phyloP scores from a whole-genome alignment of 2,888 invertebrate species.

The Machimus rusticus region DNA sequence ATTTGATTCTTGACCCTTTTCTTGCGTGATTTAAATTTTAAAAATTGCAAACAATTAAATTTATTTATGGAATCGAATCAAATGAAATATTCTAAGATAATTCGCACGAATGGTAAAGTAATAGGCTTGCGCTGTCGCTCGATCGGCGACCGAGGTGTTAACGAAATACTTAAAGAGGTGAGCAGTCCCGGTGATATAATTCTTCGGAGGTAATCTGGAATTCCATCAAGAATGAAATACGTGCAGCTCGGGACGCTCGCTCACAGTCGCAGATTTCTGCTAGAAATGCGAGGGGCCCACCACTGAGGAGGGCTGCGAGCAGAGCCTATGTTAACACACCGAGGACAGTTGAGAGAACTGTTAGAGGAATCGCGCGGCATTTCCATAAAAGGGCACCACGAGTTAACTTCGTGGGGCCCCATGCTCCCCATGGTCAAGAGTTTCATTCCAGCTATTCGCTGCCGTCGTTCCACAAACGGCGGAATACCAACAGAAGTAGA shows the following conservation, averaged over 20 bases:
- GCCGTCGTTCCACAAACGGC: background rate
- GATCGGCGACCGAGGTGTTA: conserved; percentile 3
- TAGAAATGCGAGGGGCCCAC: background rate
- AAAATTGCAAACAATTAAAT: background rate
- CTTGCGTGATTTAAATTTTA: background rate
- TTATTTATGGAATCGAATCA: background rate
- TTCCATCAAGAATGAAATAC: conserved; percentile 5
- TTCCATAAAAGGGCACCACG: conserved; percentile 18
- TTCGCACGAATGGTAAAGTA: background rate
- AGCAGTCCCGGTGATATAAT: background rate
- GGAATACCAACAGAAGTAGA: background rate
- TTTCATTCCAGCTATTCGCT: background rate
- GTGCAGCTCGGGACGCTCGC: background rate
- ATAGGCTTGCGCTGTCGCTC: background rate
- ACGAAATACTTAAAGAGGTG: conserved; percentile 22
- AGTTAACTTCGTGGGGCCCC: conserved; percentile 24
- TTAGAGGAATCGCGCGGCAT: background rate
- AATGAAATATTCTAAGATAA: background rate
- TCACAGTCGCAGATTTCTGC: background rate
- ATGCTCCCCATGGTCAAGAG: conserved; percentile 9
- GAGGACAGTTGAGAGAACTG: conserved; percentile 36
- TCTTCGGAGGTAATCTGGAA: conserved; percentile 18
- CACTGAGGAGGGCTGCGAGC: background rate
- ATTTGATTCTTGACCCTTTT: no score
- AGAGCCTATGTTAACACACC: conserved; percentile 18